phyloP scores from a whole-genome alignment of 2,797 vertebrate species.

The Xenops minutus region DNA sequence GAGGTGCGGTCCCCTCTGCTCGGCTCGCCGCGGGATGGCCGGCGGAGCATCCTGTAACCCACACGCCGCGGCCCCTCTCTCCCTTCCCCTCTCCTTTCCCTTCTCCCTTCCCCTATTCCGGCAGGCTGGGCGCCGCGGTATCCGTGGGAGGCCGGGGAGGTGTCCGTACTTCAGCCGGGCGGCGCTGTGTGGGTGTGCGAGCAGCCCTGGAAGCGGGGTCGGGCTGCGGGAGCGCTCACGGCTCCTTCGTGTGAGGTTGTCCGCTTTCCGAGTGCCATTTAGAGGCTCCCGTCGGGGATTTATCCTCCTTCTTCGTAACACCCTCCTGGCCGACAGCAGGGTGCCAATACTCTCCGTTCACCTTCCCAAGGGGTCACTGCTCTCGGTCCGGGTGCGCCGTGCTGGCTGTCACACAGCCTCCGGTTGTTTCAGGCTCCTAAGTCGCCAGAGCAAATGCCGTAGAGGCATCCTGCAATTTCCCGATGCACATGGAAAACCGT shows the following conservation, averaged over 20 bases:
- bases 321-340: rapidly evolving
- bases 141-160: rapidly evolving
- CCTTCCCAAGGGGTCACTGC: background rate
- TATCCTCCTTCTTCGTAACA: too few species aligned
- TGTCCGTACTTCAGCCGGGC: rapidly evolving
- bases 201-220: background rate
- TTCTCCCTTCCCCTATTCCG: rapidly evolving
- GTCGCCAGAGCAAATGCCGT: rapidly evolving
- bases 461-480: background rate
- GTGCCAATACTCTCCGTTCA: background rate
- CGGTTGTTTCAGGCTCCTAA: background rate
- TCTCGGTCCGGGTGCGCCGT: background rate
- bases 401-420: background rate
- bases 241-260: rapidly evolving
- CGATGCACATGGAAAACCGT: background rate
- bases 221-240: rapidly evolving
- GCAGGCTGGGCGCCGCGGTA: rapidly evolving
- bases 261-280: background rate
- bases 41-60: rapidly evolving
- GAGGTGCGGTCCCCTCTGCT: too few species aligned
- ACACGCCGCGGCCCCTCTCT: rapidly evolving
- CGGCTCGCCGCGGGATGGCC: background rate
- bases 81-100: rapidly evolving
- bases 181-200: too few species aligned
- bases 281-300: background rate